Evolutionary conservation across 2,113 vertebrate genomes (phyloP).

Genomic region (Phyllostomus hastatus): DNA sequence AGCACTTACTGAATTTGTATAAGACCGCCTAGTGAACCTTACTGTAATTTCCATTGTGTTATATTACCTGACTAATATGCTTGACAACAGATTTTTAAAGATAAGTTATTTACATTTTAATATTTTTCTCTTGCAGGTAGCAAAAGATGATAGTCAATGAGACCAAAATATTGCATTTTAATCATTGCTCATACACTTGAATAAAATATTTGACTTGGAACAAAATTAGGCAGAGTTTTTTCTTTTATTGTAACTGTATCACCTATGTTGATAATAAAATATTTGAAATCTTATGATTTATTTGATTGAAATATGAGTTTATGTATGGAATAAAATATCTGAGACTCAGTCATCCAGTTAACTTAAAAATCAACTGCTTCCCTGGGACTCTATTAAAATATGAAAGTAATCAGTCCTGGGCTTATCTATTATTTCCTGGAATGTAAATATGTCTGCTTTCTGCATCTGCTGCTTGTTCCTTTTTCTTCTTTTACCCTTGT

Average conservation of each 20-base stretch:
- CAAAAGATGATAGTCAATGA: not conserved
- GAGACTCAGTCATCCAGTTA: not conserved
- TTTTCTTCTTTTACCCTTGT: not conserved
- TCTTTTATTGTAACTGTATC: not conserved
- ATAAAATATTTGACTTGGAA: constrained; percentile 12
- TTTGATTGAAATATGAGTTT: constrained; percentile 12
- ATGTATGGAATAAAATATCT: not conserved
- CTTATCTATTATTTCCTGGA: not conserved
- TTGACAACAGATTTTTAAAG: constrained; percentile 56
- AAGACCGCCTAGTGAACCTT: constrained; percentile 5
- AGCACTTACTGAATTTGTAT: constrained; percentile 62
- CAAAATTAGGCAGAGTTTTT: not conserved
- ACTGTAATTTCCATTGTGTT: constrained; percentile 28
- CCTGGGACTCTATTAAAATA: not conserved
- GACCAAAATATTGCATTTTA: not conserved
- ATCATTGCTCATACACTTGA: not conserved
- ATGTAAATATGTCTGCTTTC: not conserved
- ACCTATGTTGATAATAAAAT: not conserved
- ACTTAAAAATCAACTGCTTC: constrained; percentile 33
- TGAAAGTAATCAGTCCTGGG: not conserved
- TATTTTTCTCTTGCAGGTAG: not conserved
- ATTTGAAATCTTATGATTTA: not conserved
- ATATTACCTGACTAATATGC: constrained; percentile 38
- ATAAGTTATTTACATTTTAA: not conserved
- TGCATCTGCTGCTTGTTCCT: not conserved